Base-by-base conservation (phyloP, 2,797 vertebrate species). In the Coccyzus lansbergi region DNA sequence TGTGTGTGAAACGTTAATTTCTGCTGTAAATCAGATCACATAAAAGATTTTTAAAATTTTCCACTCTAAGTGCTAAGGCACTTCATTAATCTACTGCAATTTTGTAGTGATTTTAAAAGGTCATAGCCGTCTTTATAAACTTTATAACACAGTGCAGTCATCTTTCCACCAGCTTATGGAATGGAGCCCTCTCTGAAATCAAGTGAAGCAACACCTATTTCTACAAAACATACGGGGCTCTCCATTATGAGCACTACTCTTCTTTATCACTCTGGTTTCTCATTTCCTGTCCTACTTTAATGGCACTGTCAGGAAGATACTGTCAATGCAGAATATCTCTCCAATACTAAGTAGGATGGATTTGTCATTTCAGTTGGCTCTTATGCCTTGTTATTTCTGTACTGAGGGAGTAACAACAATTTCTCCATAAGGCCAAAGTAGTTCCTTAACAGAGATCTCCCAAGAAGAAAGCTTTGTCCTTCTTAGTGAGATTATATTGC, bases 21-120 rank as follows among this genome's bases (percentile, higher is more conserved):
- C 52, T 88, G 34, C 28, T 85, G 18, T 42, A 87, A 83, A 58
- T 77, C 60, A n/a, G 53, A 28, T 38, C 34, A 72, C 59, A 86
- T 87, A 69, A 88, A 92, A 91, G 87, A 95, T 75, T 87, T 0
- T 68, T 52, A 36, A 26, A 56, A 38, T n/a, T n/a, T n/a, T 62
- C 60, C 38, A 34, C 48, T 71, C n/a, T 22, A 85, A 89, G 33
- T 53, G 28, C 22, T 28, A 88, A 92, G 55, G 51, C 38, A 56
- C 88, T 95, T 91, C 81, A 38, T 62, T 95, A 89, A 93, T 49
- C 22, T 89, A 76, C 69, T 78, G 51, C 42, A 85, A 75, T 62
- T 91, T 91, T 93, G 31, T 25, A 80, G 68, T 20, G 15, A 87
- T 62, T 89, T 85, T 0, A 68, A 79, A 94, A 91, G 76, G 62